Conservation (phyloP, 1,140 invertebrate genomes). For the Papilio xuthus region DNA sequence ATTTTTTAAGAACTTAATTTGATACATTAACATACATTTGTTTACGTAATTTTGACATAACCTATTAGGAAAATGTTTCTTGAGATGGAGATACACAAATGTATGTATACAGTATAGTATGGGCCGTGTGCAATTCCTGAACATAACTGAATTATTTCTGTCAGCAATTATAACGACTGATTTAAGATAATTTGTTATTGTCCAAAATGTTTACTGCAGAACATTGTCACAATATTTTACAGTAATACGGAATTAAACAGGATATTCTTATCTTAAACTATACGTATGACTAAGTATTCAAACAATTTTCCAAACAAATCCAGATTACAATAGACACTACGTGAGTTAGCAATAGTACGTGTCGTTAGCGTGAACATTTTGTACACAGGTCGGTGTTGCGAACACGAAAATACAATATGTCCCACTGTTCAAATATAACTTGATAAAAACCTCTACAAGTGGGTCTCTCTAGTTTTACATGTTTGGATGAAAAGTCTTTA, state of each 20-base stretch:
- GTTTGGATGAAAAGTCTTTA: too few relatives aligned
- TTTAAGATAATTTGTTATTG: too few relatives aligned
- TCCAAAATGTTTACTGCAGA: neutral
- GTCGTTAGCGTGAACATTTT: neutral
- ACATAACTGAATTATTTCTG: too few relatives aligned
- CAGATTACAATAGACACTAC: neutral
- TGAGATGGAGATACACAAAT: too few relatives aligned
- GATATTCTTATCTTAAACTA: neutral
- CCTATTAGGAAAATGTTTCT: too few relatives aligned
- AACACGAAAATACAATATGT: neutral
- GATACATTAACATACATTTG: neutral
- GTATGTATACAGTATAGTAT: too few relatives aligned
- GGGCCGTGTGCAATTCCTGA: too few relatives aligned
- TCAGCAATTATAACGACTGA: neutral
- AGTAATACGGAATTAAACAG: neutral
- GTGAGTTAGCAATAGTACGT: conserved; percentile 10
- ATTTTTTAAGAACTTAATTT: neutral
- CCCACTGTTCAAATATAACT: neutral
- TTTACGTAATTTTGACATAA: neutral
- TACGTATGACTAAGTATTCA: neutral
- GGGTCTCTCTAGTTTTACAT: neutral
- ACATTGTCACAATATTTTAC: neutral
- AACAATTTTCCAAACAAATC: conserved; percentile 2
- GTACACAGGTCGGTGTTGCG: neutral
- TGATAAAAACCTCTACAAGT: neutral